These are phyloP conservation scores for Anoura caudifer DNA, from an alignment of 2,113 vertebrate genomes.

Conservation along the genomic window DNA sequence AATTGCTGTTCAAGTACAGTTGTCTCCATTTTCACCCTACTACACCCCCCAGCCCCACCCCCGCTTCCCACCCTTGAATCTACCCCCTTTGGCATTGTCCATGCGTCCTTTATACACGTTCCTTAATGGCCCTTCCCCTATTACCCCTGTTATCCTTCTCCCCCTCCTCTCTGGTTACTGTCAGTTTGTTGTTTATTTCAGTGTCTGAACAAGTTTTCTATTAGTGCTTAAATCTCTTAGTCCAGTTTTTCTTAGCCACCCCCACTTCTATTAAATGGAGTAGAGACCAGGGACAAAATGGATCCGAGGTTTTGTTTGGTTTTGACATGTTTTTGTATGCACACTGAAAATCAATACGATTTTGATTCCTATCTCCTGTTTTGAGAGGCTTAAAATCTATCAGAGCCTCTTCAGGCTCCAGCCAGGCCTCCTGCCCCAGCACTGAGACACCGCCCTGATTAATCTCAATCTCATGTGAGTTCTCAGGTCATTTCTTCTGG, in stretches of 20 bases:
- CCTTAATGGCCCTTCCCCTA: too few relatives aligned
- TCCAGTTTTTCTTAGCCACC: conserved; percentile 20
- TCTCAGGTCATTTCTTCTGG: conserved; percentile 48
- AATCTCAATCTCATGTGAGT: neutral
- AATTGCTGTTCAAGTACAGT: too few relatives aligned
- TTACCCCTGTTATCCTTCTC: too few relatives aligned
- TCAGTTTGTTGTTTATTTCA: too few relatives aligned
- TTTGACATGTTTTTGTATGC: conserved; percentile 62
- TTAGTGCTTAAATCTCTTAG: too few relatives aligned
- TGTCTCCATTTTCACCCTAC: too few relatives aligned
- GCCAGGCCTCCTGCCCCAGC: neutral
- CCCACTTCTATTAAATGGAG: conserved; percentile 27
- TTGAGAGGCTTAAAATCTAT: conserved; percentile 52
- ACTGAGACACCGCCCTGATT: conserved; percentile 31
- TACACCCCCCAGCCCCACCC: too few relatives aligned
- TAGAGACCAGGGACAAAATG: conserved; percentile 21
- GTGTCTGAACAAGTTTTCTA: too few relatives aligned
- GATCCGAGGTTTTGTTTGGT: conserved; percentile 66
- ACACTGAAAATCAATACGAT: conserved; percentile 63
- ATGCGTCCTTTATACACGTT: too few relatives aligned
- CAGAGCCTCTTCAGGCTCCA: conserved; percentile 14
- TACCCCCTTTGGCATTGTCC: too few relatives aligned
- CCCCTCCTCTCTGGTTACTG: too few relatives aligned
- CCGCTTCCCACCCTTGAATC: too few relatives aligned
- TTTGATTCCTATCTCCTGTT: conserved; percentile 71